A percentile compares a stretch with the other conserved stretches of the same genome.
Evolutionary conservation across 2,797 vertebrate species (phyloP).

Genomic region (Xiphorhynchus erythropygius): DNA sequence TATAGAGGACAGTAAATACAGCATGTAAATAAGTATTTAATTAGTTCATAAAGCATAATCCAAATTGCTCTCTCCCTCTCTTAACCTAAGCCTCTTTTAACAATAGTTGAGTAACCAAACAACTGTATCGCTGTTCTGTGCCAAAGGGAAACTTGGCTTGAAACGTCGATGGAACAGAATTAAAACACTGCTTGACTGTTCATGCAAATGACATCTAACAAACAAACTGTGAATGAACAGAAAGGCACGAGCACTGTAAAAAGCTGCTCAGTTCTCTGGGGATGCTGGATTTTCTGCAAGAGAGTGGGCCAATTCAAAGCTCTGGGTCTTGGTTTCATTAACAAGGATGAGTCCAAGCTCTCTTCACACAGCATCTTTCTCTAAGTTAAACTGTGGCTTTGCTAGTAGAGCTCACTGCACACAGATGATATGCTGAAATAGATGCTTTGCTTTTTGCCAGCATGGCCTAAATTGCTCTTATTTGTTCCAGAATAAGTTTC

Average conservation of each 20-base stretch:
- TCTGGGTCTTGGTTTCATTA: constrained; percentile 8
- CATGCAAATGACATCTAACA: constrained; percentile 53
- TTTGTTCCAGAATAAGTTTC: neutral
- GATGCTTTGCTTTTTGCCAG: neutral
- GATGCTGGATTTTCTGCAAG: constrained; percentile 4
- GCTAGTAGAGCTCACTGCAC: neutral
- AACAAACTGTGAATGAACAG: constrained; percentile 44
- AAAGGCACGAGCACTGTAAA: constrained; percentile 13
- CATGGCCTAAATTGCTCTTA: neutral
- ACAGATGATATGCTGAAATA: neutral
- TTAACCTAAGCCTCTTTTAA: constrained; percentile 48
- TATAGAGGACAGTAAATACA: constrained; percentile 2
- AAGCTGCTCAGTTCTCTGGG: neutral
- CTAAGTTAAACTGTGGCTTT: neutral
- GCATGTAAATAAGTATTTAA: constrained; percentile 57
- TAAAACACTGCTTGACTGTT: constrained; percentile 43
- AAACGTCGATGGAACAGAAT: neutral
- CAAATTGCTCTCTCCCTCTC: constrained; percentile 19
- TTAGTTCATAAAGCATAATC: constrained; percentile 48
- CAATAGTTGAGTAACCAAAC: constrained; percentile 28
- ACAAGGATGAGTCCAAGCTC: neutral
- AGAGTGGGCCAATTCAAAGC: constrained; percentile 23
- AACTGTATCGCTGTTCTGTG: neutral
- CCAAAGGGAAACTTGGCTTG: constrained; percentile 52
- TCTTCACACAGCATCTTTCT: neutral